Evolutionary conservation across 2,797 vertebrate genomes (phyloP), one percentile per base, ranked within the genome.

Genomic region (Eospalax fontanierii): DNA sequence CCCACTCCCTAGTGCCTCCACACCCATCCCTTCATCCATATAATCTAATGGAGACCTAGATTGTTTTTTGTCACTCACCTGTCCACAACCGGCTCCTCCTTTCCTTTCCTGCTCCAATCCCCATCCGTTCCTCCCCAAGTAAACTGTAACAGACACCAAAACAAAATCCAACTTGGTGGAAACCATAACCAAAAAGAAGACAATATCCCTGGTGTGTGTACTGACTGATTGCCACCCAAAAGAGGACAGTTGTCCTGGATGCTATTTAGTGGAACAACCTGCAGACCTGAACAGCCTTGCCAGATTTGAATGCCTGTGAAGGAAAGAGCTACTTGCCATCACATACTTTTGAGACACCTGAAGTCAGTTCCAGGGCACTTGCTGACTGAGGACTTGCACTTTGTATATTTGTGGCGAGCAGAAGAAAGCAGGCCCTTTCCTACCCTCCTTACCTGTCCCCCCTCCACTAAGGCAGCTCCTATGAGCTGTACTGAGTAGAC

Each of bases 1-100:
- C 80, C 97, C 98, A 1, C 99, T 99, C 95, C 99, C 99, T 93
- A 99, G 99, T 94, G 54, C 89, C 81, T 97, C 98, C 95, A 97
- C 98, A 95, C 97, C 98, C 95, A 97, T 98, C 12, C 92, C 98
- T 83, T 97, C 98, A 24, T 93, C 98, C 35, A 97, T 98, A 95
- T 98, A 98, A 98, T 94, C 87, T 50, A 83, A 46, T 76, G 40
- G 75, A 81, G 75, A 85, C 35, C 71, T 71, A 43, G 57, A 86
- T 50, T 94, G 84, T 95, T 93, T 97, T 96, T 91, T 95, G 35
- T 90, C 97, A 96, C 96, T 96, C 95, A 96, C 91, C 93, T 97
- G 92, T 87, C 96, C n/a, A n/a, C n/a, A n/a, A n/a, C n/a, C n/a
- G n/a, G n/a, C 94, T 96, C 15, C 88, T 87, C 97, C 94, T 97